Evolutionary conservation across 2,888 invertebrate species (phyloP).

Genomic region (Dromius quadrimaculatus): DNA sequence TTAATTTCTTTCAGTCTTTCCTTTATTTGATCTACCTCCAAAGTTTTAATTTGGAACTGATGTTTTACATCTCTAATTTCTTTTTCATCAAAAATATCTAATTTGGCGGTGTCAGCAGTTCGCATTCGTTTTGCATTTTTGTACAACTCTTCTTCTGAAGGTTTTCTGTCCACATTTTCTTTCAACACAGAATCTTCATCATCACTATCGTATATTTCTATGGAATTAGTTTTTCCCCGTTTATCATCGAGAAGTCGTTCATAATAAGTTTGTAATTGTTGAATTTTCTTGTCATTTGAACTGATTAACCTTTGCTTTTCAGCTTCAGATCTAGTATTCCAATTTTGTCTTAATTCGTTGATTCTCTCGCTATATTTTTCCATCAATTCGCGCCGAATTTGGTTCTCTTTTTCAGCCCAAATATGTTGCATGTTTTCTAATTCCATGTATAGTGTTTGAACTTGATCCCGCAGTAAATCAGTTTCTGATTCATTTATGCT

Average conservation of each 20-base stretch:
- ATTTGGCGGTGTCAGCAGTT: constrained; percentile 2
- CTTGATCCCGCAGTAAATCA: constrained; percentile 14
- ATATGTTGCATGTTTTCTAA: constrained; percentile 5
- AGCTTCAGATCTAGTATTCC: constrained; percentile 1
- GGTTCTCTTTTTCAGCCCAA: constrained; percentile 12
- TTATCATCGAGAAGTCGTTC: too few relatives aligned
- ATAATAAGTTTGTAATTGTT: constrained; percentile 23
- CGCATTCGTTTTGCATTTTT: constrained; percentile 14
- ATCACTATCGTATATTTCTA: too few relatives aligned
- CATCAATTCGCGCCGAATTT: constrained; percentile 27
- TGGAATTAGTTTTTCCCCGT: too few relatives aligned
- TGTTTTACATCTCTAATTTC: constrained; percentile 18
- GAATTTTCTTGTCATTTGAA: not conserved
- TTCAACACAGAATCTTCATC: too few relatives aligned
- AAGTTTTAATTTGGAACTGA: constrained; percentile 12
- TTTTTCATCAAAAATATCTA: constrained; percentile 4
- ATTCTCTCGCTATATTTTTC: not conserved
- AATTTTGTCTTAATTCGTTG: constrained; percentile 11
- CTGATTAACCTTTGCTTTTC: constrained; percentile 7
- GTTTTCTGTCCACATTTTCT: too few relatives aligned
- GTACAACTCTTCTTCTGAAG: too few relatives aligned
- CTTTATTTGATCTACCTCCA: constrained; percentile 6
- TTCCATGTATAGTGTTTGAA: constrained; percentile 13
- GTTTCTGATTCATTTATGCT: constrained; percentile 27
- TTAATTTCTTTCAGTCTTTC: not conserved